Percentiles rank a stretch among this genome's conserved stretches.
Evolutionary conservation across 2,888 invertebrate genomes (phyloP).

Genomic region (Acanthosoma haemorrhoidale): DNA sequence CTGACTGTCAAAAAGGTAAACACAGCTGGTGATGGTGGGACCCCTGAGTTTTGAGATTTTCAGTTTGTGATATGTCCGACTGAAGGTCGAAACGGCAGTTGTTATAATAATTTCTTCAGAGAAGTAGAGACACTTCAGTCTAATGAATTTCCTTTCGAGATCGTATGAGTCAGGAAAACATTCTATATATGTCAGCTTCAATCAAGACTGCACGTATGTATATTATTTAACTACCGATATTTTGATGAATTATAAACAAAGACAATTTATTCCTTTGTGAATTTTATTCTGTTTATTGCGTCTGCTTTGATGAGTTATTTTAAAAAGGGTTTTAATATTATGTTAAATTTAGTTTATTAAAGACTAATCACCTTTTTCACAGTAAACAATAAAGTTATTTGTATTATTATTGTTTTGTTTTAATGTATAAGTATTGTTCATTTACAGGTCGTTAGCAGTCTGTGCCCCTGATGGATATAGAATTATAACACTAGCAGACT

Average conservation of each 20-base stretch:
- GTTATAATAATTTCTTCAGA: background rate
- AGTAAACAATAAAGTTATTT: background rate
- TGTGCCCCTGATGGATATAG: conserved; percentile 87
- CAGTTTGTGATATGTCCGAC: background rate
- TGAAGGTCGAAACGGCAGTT: background rate
- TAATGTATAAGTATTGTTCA: background rate
- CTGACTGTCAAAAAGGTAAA: no score
- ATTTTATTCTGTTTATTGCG: conserved; percentile 6
- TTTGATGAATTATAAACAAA: background rate
- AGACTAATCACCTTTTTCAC: background rate
- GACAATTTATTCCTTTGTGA: background rate
- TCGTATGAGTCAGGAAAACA: conserved; percentile 57
- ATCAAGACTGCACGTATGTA: conserved; percentile 96
- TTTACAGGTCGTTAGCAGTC: conserved; percentile 78
- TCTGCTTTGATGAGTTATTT: conserved; percentile 8
- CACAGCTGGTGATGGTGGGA: background rate
- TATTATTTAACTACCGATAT: background rate
- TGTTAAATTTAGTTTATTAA: background rate
- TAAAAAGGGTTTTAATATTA: background rate
- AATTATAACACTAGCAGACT: conserved; percentile 71
- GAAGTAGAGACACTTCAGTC: background rate
- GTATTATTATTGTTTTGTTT: background rate
- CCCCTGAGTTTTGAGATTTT: background rate
- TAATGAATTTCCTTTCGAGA: conserved; percentile 38
- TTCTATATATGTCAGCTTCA: conserved; percentile 91